Evolutionary conservation across 1,140 invertebrate genomes (phyloP), one percentile per base, ranked within the genome.

Genomic region (Chelonus insularis): DNA sequence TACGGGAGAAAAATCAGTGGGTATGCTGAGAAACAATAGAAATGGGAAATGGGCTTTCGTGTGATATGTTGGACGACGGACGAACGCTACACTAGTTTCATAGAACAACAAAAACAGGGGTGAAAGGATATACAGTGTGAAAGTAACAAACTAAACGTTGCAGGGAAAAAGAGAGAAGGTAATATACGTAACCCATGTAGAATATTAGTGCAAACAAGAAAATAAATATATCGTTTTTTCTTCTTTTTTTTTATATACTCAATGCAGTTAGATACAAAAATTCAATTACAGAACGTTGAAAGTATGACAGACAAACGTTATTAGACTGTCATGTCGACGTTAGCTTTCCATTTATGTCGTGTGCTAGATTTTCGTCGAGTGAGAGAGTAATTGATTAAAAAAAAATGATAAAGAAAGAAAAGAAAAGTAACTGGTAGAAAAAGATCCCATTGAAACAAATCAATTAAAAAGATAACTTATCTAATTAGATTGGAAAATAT

Each of bases 81-180:
- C 14, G 16, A 55, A 34, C 37, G 51, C 14, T 14, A 37, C 51
- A 55, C 18, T 56, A 56, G 37, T 39, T 39, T 39, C 36, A 39
- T 39, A 11, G 36, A 12, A 14, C 36, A 39, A 39, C 36, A 39
- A 12, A 39, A 4, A 39, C 14, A 39, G 36, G 11, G 11, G 8
- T 34, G 32, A 34, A 34, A 34, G 6, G 11, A 7, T 7, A 34
- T 11, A 39, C 4, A 12, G 4, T 39, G 14, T 39, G 8, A 12
- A 39, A 12, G 14, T 4, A 39, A 11, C 11, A 4, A 6, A 12
- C 11, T 39, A 39, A 11, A 39, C 11, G 11, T 11, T n/a, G n/a
- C n/a, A n/a, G n/a, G n/a, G n/a, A n/a, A n/a, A n/a, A n/a, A n/a
- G n/a, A n/a, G n/a, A n/a, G n/a, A n/a, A 39, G 11, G 36, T 39